Evolutionary conservation across 2,888 invertebrate species (phyloP), one percentile per base, ranked within the genome.

Genomic region (Phorcus lineatus): DNA sequence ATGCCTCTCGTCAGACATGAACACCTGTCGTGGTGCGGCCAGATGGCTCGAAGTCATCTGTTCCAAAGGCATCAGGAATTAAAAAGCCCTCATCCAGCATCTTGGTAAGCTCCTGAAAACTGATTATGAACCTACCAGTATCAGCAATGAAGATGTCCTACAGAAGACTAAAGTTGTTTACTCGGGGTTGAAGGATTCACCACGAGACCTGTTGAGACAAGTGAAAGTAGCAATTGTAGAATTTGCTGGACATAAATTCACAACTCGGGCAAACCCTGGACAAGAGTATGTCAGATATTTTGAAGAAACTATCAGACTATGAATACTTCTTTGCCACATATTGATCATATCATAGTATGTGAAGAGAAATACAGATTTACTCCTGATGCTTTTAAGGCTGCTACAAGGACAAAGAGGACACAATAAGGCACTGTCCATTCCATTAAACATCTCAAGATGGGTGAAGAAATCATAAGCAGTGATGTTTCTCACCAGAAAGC

Each of bases 171-270:
- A 66, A 0, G 17, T 28, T 19, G 36, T 66, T 19, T 31, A n/a
- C 66, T 17, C 17, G 28, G 28, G 66, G 6, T 28, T 31, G 16
- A 66, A 66, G 66, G 28, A 16, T 2, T 22, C 22, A 28, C 66
- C 66, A 66, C 66, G 22, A 66, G 13, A 16, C 28, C 17, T 66
- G 16, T 13, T n/a, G n/a, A 17, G 36, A 66, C 28, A 36, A n/a
- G 22, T 47, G 19, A 74, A 47, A 47, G 19, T 19, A 47, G 74
- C 53, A 0, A 74, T 53, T 11, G 22, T 82, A 22, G 84, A 84
- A 67, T 84, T 84, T 79, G 84, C 82, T 28, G 82, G 81, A 1
- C 80, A 81, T 2, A 82, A 82, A 54, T 84, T 84, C 52, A 80
- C 81, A 28, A 70, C 76, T 1, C 19, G 36, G 7, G 80, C 75